Evolutionary conservation across 2,113 vertebrate species (phyloP).

Genomic region (Dromas ardeola): DNA sequence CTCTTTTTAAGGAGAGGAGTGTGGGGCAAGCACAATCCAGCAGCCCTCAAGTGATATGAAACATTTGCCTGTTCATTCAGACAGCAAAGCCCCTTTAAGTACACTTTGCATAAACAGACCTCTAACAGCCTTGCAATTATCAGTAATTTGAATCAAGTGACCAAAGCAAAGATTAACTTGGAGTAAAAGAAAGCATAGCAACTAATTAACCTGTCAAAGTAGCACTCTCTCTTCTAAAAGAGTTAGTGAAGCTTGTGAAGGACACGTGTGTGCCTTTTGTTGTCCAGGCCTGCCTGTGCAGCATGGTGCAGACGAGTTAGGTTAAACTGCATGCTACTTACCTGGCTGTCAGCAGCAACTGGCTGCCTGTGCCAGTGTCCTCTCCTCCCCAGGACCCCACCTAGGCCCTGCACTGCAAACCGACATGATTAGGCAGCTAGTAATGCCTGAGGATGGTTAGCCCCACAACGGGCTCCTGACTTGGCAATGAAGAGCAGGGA

Average conservation of each 20-base stretch:
- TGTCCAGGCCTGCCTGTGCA: not conserved
- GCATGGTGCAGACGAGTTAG: not conserved
- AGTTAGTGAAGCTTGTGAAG: slow-evolving; percentile 71
- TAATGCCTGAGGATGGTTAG: slow-evolving; percentile 2
- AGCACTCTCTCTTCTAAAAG: slow-evolving; percentile 62
- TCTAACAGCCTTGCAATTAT: slow-evolving; percentile 69
- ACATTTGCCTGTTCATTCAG: slow-evolving; percentile 2
- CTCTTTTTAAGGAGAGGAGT: not conserved
- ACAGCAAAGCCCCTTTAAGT: slow-evolving; percentile 30
- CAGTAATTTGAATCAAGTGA: slow-evolving; percentile 72
- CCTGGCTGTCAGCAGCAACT: slow-evolving; percentile 40
- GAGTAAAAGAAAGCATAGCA: slow-evolving; percentile 63
- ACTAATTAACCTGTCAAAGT: slow-evolving; percentile 81
- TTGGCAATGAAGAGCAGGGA: slow-evolving; percentile 14
- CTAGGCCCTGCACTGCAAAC: not conserved
- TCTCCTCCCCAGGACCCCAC: not conserved
- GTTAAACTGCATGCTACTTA: slow-evolving; percentile 16
- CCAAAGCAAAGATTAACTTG: slow-evolving; percentile 74
- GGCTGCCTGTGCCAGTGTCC: not conserved
- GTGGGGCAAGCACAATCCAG: not conserved
- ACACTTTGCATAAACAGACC: slow-evolving; percentile 54
- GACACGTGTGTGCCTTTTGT: slow-evolving; percentile 60
- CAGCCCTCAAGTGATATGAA: slow-evolving; percentile 1
- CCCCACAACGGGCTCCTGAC: slow-evolving; percentile 21
- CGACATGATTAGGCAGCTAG: not conserved